Percentiles rank a stretch among this genome's conserved stretches.
Conservation (phyloP, 2,888 invertebrate genomes). For the Lithophane semibrunnea region DNA sequence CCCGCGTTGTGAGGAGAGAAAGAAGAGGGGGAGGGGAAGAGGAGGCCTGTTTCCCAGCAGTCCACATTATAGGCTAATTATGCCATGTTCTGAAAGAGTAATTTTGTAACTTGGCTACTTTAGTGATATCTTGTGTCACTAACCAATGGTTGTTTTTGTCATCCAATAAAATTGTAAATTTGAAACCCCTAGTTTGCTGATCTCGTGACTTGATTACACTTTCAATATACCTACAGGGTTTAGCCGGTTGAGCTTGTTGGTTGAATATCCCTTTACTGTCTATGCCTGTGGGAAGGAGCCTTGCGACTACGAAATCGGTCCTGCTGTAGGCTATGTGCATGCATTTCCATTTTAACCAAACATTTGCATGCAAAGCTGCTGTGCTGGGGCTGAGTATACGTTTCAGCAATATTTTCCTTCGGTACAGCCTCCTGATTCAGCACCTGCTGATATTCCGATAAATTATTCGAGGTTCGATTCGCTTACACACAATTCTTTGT, state of each 20-base stretch:
- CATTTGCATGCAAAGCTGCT: slow-evolving; percentile 47
- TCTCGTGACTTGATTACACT: not conserved
- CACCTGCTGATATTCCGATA: slow-evolving; percentile 23
- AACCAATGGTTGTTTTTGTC: too few relatives aligned
- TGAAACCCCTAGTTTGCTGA: not conserved
- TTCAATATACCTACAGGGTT: not conserved
- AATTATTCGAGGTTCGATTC: slow-evolving; percentile 6
- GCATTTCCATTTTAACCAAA: slow-evolving; percentile 46
- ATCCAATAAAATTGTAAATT: not conserved
- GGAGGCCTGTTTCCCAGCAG: too few relatives aligned
- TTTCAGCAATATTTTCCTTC: slow-evolving; percentile 28
- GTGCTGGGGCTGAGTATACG: not conserved
- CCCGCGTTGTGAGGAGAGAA: too few relatives aligned
- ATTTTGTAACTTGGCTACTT: too few relatives aligned
- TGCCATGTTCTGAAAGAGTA: too few relatives aligned
- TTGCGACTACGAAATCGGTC: not conserved
- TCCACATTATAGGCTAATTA: too few relatives aligned
- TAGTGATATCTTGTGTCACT: too few relatives aligned
- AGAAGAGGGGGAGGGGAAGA: too few relatives aligned
- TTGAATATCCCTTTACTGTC: not conserved
- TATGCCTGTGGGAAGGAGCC: not conserved
- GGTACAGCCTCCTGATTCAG: not conserved
- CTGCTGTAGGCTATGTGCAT: slow-evolving; percentile 29
- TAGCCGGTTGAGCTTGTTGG: not conserved
- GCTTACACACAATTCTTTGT: not conserved